Evolutionary conservation across 2,113 vertebrate genomes (phyloP).

Genomic region (Pelmatolapia mariae): DNA sequence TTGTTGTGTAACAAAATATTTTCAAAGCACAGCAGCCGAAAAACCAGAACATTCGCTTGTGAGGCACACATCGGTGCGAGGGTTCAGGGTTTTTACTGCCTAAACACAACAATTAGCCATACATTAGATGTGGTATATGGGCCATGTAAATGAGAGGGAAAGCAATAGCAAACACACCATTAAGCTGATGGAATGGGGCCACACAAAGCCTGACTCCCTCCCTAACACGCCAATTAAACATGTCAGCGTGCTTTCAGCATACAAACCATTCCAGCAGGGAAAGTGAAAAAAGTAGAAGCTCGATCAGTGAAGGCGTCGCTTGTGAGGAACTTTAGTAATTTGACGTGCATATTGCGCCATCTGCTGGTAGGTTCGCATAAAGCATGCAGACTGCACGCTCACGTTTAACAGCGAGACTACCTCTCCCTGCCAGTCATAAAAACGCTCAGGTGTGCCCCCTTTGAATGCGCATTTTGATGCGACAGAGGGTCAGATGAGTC

Average conservation of each 20-base stretch:
- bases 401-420: rapidly evolving
- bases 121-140: constrained; percentile 42
- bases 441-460: background rate
- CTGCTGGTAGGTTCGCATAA: background rate
- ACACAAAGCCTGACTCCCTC: background rate
- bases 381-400: background rate
- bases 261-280: background rate
- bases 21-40: background rate
- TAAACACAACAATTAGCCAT: constrained; percentile 55
- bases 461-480: background rate
- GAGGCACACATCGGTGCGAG: background rate
- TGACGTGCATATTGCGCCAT: constrained; percentile 18
- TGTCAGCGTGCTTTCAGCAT: background rate
- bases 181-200: constrained; percentile 45
- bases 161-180: constrained; percentile 50
- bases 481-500: background rate
- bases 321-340: background rate
- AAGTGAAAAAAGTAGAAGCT: background rate
- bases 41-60: background rate
- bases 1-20: constrained; percentile 13
- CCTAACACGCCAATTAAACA: constrained; percentile 23
- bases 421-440: background rate
- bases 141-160: constrained; percentile 50
- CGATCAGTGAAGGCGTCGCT: background rate
- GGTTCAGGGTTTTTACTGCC: constrained; percentile 17